Percentiles rank a stretch among this genome's conserved stretches.
Conservation (phyloP, 2,797 vertebrate genomes). For the Peromyscus aztecus region DNA sequence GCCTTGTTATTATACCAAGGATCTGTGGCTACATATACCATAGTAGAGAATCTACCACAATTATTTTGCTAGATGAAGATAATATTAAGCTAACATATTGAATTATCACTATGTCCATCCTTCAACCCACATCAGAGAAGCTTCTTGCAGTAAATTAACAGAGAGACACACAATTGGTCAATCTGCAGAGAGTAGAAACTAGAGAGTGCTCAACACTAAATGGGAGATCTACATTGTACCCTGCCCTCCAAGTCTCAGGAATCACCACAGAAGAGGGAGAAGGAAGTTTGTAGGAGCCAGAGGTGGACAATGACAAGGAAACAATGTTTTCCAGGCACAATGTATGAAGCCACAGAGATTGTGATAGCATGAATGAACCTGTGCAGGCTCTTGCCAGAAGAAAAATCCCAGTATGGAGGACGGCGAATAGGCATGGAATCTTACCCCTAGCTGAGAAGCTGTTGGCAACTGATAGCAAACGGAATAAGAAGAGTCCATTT, state of each 20-base stretch:
- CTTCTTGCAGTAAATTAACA: background rate
- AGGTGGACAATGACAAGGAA: background rate
- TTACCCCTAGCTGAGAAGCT: background rate
- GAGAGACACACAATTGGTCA: background rate
- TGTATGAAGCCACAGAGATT: background rate
- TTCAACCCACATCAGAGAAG: background rate
- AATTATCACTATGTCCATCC: background rate
- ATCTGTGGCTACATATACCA: background rate
- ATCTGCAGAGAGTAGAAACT: background rate
- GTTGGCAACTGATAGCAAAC: background rate
- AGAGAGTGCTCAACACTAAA: background rate
- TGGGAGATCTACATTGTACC: background rate
- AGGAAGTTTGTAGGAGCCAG: background rate
- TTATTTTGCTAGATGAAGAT: background rate
- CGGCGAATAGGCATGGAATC: background rate
- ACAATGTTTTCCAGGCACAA: background rate
- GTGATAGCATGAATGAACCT: background rate
- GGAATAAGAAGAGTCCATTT: too few relatives aligned
- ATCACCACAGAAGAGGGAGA: background rate
- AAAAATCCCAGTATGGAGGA: background rate
- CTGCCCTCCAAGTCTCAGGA: background rate
- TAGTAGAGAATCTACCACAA: background rate
- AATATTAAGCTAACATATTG: background rate
- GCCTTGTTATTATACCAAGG: background rate
- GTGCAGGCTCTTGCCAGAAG: background rate